Evolutionary conservation across 2,113 vertebrate genomes (phyloP).

Genomic region (Tringa solitaria): DNA sequence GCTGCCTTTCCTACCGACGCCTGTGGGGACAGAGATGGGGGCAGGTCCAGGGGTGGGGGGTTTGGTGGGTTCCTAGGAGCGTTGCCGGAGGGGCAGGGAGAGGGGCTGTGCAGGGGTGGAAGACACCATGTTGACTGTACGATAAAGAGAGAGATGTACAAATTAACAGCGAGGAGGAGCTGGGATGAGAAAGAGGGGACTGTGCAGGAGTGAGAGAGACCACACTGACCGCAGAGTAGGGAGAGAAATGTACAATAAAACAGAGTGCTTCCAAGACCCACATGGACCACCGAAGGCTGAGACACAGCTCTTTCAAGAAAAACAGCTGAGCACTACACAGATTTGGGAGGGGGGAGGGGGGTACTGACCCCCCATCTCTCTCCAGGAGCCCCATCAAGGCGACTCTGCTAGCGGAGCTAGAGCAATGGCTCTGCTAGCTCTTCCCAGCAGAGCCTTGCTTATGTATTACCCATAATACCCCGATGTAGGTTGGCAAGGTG

Average conservation of each 20-base stretch:
- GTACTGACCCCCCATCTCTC: slow-evolving; percentile 42
- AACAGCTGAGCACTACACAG: slow-evolving; percentile 66
- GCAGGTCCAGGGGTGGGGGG: not conserved
- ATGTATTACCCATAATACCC: slow-evolving; percentile 67
- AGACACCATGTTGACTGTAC: slow-evolving; percentile 73
- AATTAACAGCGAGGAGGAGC: slow-evolving; percentile 68
- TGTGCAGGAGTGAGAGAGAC: slow-evolving; percentile 73
- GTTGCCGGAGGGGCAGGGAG: slow-evolving; percentile 58
- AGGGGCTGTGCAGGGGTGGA: slow-evolving; percentile 68
- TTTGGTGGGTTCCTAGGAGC: slow-evolving; percentile 39
- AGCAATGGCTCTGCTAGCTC: slow-evolving; percentile 62
- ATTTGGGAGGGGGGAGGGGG: slow-evolving; percentile 18
- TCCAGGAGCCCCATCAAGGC: slow-evolving; percentile 58
- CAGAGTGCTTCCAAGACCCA: slow-evolving; percentile 72
- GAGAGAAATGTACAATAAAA: slow-evolving; percentile 74
- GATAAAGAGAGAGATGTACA: slow-evolving; percentile 68
- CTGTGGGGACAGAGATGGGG: slow-evolving; percentile 56
- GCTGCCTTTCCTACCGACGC: slow-evolving; percentile 57
- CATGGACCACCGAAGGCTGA: slow-evolving; percentile 68
- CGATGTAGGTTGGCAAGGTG: slow-evolving; percentile 65
- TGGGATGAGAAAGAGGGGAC: slow-evolving; percentile 73
- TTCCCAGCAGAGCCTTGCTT: slow-evolving; percentile 67
- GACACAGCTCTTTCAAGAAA: slow-evolving; percentile 65
- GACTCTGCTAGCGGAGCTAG: slow-evolving; percentile 64
- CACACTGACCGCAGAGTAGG: slow-evolving; percentile 70